A percentile compares a stretch with the other conserved stretches of the same genome.
Conservation (phyloP, 2,888 invertebrate species). For the Agrotis segetum region DNA sequence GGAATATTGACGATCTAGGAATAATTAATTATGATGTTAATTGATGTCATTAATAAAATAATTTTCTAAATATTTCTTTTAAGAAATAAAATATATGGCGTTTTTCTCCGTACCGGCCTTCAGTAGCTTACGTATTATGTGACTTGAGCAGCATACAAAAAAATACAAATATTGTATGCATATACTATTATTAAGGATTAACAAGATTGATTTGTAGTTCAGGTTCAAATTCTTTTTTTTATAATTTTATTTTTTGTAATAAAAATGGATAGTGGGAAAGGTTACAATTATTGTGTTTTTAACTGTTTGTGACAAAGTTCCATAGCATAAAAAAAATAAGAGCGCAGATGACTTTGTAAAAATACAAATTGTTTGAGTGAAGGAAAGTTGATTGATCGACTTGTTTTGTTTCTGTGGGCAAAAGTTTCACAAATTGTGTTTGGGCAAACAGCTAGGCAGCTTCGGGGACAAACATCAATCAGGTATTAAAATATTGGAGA, state of each 20-base stretch:
- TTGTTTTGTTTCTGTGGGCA: constrained; percentile 54
- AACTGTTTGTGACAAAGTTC: neutral
- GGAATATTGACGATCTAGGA: neutral
- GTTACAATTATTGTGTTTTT: neutral
- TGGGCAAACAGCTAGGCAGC: constrained; percentile 33
- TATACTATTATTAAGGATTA: neutral
- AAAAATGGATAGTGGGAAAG: too few relatives aligned
- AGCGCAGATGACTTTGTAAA: constrained; percentile 43
- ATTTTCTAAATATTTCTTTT: neutral
- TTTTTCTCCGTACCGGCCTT: neutral
- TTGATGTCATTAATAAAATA: neutral
- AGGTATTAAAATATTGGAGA: constrained; percentile 51
- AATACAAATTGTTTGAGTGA: constrained; percentile 40
- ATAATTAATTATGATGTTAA: neutral
- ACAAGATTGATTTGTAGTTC: neutral
- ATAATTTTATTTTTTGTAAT: too few relatives aligned
- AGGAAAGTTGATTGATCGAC: constrained; percentile 55
- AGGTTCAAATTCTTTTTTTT: too few relatives aligned
- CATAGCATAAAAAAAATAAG: constrained; percentile 6
- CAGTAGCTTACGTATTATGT: neutral
- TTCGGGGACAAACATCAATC: constrained; percentile 50
- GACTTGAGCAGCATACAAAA: neutral
- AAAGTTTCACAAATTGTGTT: constrained; percentile 57
- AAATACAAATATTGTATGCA: neutral
- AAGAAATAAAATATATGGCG: neutral